Base-by-base conservation (phyloP, 1,140 invertebrate species). In the Leucophenga varia region DNA sequence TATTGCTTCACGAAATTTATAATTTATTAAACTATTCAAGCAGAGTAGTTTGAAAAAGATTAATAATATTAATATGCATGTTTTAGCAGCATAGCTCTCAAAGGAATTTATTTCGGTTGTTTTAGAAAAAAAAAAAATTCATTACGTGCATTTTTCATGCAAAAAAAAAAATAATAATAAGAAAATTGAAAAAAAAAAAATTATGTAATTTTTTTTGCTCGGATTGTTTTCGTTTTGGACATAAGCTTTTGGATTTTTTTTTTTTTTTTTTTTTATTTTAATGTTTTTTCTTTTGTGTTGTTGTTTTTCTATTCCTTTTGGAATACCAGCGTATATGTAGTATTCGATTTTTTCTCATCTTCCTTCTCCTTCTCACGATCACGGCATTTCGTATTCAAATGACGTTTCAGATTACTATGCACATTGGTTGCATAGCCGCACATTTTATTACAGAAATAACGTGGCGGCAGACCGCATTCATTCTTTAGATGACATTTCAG, bases 381-480 rank as follows among this genome's bases (percentile, higher is more conserved):
- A 4, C 67, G 54, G 40, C 72, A 75, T 51, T 75, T 75, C 28
- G 73, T 74, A 31, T 74, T 76, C 43, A 79, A 56, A 47, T 81
- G 79, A 28, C 77, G 72, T 64, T 81, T 81, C 40, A 80, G 40
- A 56, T 81, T 80, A 43, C 78, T 79, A 35, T 80, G 79, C 49
- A 82, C 80, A 56, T 80, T 78, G 12, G 82, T 78, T 52, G 73
- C 78, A 63, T 80, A 81, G 25, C 75, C 65, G 55, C 80, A 81
- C 45, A 74, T 64, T 48, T 75, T 74, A 49, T 61, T 70, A 51
- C 77, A 78, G 37, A 73, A 74, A 31, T 77, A 78, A 16, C 72
- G 74, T 2, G 76, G 75, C 39, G 67, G 72, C 56, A 78, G 54
- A 0, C 73, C 74, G 42, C 77, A 79, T 47, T 79, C 77, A 48